Percentiles rank a stretch among this genome's conserved stretches.
Evolutionary conservation across 2,113 vertebrate genomes (phyloP).

Genomic region (Hippopotamus amphibius): DNA sequence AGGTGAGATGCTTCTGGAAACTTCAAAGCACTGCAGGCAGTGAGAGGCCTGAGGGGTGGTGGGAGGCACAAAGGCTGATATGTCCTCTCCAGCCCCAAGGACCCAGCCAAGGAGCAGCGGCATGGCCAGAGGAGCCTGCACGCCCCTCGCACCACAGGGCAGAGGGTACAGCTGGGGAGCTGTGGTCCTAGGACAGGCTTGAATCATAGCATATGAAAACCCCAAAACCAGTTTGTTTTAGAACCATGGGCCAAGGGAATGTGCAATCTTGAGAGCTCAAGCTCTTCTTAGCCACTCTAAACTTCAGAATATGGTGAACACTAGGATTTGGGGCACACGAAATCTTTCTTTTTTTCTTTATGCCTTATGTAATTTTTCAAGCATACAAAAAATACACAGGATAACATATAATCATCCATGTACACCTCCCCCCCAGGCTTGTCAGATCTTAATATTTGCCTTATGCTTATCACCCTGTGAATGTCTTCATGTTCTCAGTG

Average conservation of each 20-base stretch:
- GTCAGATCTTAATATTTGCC: not conserved
- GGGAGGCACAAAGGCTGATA: not conserved
- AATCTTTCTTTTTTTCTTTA: not conserved
- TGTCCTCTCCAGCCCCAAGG: not conserved
- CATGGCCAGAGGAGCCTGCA: not conserved
- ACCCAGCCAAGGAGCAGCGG: not conserved
- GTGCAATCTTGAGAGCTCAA: not conserved
- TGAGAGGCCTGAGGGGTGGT: not conserved
- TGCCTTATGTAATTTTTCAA: not conserved
- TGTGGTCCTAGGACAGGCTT: not conserved
- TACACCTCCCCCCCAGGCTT: not conserved
- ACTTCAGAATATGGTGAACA: not conserved
- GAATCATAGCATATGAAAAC: not conserved
- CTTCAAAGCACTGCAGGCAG: not conserved
- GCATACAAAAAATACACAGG: not conserved
- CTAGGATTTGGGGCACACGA: not conserved
- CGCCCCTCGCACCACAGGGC: accelerated
- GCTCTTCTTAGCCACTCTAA: not conserved
- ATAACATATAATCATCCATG: not conserved
- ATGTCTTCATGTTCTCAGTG: accelerated
- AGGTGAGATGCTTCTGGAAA: not conserved
- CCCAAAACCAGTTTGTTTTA: not conserved
- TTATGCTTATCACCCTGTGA: not conserved
- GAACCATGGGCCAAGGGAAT: not conserved
- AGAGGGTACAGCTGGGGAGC: not conserved